These are phyloP conservation scores for Diabrotica undecimpunctata DNA, from an alignment of 1,140 invertebrate genomes.

Conservation along the genomic window DNA sequence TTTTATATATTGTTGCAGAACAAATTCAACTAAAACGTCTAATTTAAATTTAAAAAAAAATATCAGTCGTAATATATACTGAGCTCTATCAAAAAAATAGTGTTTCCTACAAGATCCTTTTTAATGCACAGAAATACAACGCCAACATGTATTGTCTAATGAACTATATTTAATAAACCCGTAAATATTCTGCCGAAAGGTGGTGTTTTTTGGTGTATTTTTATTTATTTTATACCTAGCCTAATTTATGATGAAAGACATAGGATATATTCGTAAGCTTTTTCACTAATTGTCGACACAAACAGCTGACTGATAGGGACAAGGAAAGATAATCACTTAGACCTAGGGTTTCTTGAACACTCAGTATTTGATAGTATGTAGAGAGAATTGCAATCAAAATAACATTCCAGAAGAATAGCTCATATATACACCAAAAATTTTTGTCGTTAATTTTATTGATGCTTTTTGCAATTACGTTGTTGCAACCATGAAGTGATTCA, in stretches of 20 bases:
- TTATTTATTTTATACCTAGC: constrained; percentile 31
- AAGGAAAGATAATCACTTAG: neutral
- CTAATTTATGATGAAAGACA: constrained; percentile 41
- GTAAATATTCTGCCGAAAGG: constrained; percentile 38
- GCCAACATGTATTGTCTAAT: constrained; percentile 29
- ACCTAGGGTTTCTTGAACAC: neutral
- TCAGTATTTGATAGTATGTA: neutral
- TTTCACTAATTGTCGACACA: constrained; percentile 4
- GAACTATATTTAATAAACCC: constrained; percentile 31
- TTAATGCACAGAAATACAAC: constrained; percentile 2
- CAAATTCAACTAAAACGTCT: too few relatives aligned
- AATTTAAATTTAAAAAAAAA: neutral
- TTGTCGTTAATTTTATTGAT: too few relatives aligned
- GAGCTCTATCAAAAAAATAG: neutral
- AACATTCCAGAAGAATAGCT: too few relatives aligned
- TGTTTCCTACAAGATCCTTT: neutral
- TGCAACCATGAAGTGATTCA: too few relatives aligned
- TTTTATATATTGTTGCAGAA: too few relatives aligned
- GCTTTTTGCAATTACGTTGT: too few relatives aligned
- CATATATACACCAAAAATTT: too few relatives aligned
- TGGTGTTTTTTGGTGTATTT: constrained; percentile 7
- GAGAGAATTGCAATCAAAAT: too few relatives aligned
- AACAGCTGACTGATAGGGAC: constrained; percentile 7
- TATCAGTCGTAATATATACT: neutral
- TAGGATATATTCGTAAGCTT: constrained; percentile 22